Conservation (phyloP, 2,888 invertebrate species). For the Dasysyrphus albostriatus region DNA sequence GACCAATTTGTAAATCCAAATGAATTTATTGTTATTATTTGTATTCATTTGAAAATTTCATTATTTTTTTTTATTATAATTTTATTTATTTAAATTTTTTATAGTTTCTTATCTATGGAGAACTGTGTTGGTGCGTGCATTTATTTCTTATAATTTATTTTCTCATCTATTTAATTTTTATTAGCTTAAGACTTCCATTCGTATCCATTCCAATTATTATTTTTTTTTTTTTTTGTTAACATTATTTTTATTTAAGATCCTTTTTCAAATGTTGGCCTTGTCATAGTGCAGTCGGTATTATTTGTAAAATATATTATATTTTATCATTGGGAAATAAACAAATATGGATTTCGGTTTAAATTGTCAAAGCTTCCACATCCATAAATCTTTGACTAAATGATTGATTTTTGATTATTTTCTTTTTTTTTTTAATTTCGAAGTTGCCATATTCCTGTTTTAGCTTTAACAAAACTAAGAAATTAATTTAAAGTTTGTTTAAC, state of each 20-base stretch:
- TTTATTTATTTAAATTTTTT: constrained; percentile 16
- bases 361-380: too few relatives aligned
- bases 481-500: too few relatives aligned
- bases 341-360: too few relatives aligned
- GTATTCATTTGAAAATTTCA: constrained; percentile 8
- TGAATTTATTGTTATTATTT: constrained; percentile 71
- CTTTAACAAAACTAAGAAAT: too few relatives aligned
- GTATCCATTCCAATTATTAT: constrained; percentile 73
- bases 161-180: constrained; percentile 22
- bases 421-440: too few relatives aligned
- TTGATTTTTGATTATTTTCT: too few relatives aligned
- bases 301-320: too few relatives aligned
- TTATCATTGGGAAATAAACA: too few relatives aligned
- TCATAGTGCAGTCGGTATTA: constrained; percentile 33
- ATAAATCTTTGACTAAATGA: too few relatives aligned
- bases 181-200: constrained; percentile 62
- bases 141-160: constrained; percentile 29
- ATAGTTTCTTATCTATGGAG: constrained; percentile 43
- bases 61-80: neutral
- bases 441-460: too few relatives aligned
- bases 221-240: neutral
- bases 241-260: constrained; percentile 5
- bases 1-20: constrained; percentile 76
- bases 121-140: constrained; percentile 60
- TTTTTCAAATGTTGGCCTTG: constrained; percentile 27